Conservation (phyloP, 2,888 invertebrate species). For the Scelioninae gen. 2 region DNA sequence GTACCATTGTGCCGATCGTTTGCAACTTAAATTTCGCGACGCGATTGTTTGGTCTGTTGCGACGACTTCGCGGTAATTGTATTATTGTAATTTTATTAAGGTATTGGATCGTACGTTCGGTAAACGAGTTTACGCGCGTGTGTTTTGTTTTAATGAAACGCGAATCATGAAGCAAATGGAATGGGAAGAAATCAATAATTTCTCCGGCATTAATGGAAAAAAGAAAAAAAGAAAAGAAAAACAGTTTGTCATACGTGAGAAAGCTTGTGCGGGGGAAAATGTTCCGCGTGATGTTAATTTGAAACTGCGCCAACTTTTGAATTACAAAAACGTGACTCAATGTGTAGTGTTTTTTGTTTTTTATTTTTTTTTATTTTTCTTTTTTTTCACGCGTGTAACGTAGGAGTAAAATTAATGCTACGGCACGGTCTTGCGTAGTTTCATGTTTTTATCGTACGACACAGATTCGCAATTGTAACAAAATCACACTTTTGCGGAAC, state of each 20-base stretch:
- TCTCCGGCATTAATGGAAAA: too few relatives aligned
- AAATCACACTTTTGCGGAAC: background rate
- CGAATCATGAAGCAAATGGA: too few relatives aligned
- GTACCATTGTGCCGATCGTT: too few relatives aligned
- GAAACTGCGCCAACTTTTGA: slow-evolving; percentile 20
- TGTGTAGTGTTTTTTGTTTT: too few relatives aligned
- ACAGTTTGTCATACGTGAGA: too few relatives aligned
- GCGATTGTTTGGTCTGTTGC: slow-evolving; percentile 28
- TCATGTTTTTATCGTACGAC: background rate
- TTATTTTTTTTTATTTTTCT: too few relatives aligned
- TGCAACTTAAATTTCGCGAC: too few relatives aligned
- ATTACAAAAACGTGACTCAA: slow-evolving; percentile 19
- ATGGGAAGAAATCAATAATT: too few relatives aligned
- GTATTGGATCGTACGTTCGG: slow-evolving; percentile 1
- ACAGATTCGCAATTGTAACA: background rate
- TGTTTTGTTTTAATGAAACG: too few relatives aligned
- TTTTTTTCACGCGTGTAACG: background rate
- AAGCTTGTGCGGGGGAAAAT: too few relatives aligned
- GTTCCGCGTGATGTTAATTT: slow-evolving; percentile 16
- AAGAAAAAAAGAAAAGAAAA: too few relatives aligned
- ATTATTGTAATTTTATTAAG: slow-evolving; percentile 27
- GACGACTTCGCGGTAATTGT: slow-evolving; percentile 22
- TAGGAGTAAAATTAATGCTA: slow-evolving; percentile 8
- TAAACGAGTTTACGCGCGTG: too few relatives aligned
- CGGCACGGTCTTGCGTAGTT: background rate